These are phyloP conservation scores for Tolypeutes matacus DNA, from an alignment of 2,797 vertebrate species.

Conservation along the genomic window DNA sequence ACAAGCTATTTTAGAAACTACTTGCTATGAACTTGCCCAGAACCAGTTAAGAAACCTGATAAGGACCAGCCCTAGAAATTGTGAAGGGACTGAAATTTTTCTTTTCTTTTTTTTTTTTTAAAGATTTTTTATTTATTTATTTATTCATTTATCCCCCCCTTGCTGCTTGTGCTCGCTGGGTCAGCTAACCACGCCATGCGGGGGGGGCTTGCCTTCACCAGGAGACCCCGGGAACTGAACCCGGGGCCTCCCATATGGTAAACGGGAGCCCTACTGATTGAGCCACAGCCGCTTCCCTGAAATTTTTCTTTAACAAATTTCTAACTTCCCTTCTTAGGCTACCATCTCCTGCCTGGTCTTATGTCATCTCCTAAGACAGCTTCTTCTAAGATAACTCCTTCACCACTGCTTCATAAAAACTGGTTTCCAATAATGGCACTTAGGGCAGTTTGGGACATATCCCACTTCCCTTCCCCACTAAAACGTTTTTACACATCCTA, in stretches of 20 bases:
- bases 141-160: too few relatives aligned
- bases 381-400: too few relatives aligned
- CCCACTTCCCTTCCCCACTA: not conserved
- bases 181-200: too few relatives aligned
- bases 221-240: too few relatives aligned
- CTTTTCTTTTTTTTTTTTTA: too few relatives aligned
- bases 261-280: too few relatives aligned
- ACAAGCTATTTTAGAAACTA: not conserved
- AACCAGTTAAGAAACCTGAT: not conserved
- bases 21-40: not conserved
- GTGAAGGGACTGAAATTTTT: not conserved
- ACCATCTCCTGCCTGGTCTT: not conserved
- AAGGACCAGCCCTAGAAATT: not conserved
- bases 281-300: too few relatives aligned
- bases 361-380: too few relatives aligned
- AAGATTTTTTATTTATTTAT: too few relatives aligned
- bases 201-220: too few relatives aligned
- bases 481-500: not conserved
- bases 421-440: not conserved
- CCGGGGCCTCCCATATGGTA: too few relatives aligned
- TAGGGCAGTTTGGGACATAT: not conserved
- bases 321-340: not conserved
- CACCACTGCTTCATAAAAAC: not conserved
- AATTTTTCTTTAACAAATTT: slow-evolving; percentile 5
- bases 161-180: too few relatives aligned